Evolutionary conservation across 2,797 vertebrate species (phyloP).

Genomic region (Tolypeutes matacus): DNA sequence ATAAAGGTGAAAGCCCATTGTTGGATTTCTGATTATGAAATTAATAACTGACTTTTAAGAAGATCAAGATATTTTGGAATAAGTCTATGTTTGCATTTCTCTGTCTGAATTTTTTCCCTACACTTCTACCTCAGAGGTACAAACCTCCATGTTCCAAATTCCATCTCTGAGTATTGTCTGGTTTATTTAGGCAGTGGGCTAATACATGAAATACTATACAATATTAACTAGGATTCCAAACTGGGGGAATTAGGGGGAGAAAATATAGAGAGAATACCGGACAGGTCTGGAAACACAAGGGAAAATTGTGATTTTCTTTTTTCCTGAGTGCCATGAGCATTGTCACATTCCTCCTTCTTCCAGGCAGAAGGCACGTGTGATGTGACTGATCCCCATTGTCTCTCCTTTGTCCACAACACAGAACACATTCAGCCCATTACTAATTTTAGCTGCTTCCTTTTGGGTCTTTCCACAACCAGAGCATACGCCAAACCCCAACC

Average conservation of each 20-base stretch:
- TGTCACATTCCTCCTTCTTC: background rate
- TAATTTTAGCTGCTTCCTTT: slow-evolving; percentile 74
- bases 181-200: background rate
- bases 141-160: background rate
- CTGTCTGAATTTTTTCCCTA: background rate
- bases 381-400: background rate
- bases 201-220: background rate
- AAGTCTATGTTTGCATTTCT: slow-evolving; percentile 8
- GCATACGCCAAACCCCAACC: slow-evolving; percentile 58
- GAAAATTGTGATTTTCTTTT: background rate
- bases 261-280: background rate
- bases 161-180: background rate
- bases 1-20: background rate
- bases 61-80: background rate
- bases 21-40: background rate
- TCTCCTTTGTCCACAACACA: background rate
- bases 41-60: slow-evolving; percentile 20
- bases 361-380: background rate
- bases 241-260: background rate
- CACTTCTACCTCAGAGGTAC: background rate
- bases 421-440: slow-evolving; percentile 57
- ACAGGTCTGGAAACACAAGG: background rate
- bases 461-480: background rate
- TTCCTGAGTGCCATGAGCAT: background rate
- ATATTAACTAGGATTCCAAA: slow-evolving; percentile 33